Percentiles rank a stretch among this genome's conserved stretches.
Evolutionary conservation across 2,113 vertebrate genomes (phyloP).

Genomic region (Pelmatolapia mariae): DNA sequence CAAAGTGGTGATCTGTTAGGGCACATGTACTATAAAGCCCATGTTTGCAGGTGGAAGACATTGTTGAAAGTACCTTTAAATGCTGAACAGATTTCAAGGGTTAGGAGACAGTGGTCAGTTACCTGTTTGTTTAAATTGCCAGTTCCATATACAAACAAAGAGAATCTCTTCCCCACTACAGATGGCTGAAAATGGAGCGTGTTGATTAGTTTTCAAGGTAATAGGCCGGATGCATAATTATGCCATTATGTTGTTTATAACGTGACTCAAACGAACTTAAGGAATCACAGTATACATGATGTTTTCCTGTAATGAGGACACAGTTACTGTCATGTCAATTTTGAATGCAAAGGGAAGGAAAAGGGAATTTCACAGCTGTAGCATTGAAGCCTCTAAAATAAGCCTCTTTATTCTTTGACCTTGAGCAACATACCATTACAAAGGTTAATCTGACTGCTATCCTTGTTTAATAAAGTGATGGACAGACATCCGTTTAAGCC

Average conservation of each 20-base stretch:
- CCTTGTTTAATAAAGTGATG: not conserved
- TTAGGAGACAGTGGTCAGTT: not conserved
- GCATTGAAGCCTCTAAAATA: not conserved
- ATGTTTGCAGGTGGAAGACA: conserved; percentile 13
- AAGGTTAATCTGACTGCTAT: not conserved
- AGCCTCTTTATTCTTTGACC: not conserved
- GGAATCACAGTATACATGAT: not conserved
- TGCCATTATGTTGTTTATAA: conserved; percentile 26
- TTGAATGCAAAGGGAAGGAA: not conserved
- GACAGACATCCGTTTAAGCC: not conserved
- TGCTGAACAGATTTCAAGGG: conserved; percentile 13
- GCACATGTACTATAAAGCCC: not conserved
- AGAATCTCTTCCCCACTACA: not conserved
- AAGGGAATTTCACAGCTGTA: not conserved
- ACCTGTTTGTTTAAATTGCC: conserved; percentile 23
- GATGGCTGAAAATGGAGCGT: not conserved
- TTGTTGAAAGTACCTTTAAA: not conserved
- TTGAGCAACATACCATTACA: not conserved
- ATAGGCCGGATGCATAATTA: conserved; percentile 19
- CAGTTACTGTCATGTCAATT: not conserved
- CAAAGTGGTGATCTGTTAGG: not conserved
- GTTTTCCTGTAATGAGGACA: not conserved
- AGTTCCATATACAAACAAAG: conserved; percentile 7
- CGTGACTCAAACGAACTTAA: conserved; percentile 18
- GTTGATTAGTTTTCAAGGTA: conserved; percentile 29